These are phyloP conservation scores for Raja brachyura DNA, from an alignment of 2,113 vertebrate genomes.

Conservation along the genomic window DNA sequence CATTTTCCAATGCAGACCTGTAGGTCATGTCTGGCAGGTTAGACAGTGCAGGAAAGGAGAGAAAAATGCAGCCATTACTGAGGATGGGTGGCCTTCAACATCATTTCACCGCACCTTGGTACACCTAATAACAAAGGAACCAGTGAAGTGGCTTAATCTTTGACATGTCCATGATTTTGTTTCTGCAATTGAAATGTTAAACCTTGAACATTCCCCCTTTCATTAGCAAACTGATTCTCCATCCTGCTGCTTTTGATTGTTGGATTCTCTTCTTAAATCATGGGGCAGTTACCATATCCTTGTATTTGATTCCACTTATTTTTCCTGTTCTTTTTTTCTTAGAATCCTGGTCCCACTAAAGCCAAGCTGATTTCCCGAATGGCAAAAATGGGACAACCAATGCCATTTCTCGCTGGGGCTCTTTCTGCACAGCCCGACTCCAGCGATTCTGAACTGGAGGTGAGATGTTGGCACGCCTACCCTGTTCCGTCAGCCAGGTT, in stretches of 20 bases:
- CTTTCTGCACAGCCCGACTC: constrained; percentile 73
- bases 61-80: too few relatives aligned
- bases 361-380: constrained; percentile 95
- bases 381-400: constrained; percentile 97
- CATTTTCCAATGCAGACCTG: too few relatives aligned
- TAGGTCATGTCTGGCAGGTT: too few relatives aligned
- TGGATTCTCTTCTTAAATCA: background rate
- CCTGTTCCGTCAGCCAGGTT: background rate
- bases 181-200: background rate
- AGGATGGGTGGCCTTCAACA: too few relatives aligned
- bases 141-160: too few relatives aligned
- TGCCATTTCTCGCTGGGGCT: constrained; percentile 76
- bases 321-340: constrained; percentile 35
- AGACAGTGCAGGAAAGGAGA: too few relatives aligned
- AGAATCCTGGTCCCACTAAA: constrained; percentile 86
- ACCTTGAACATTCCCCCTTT: background rate
- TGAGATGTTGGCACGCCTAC: constrained; percentile 43
- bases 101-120: too few relatives aligned
- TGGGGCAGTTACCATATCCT: background rate
- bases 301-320: background rate
- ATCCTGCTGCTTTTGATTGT: background rate
- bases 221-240: background rate
- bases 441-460: constrained; percentile 87
- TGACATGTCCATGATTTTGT: background rate
- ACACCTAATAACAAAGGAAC: too few relatives aligned